Base-by-base conservation (phyloP, 2,797 vertebrate genomes). In the Borostomias antarcticus region DNA sequence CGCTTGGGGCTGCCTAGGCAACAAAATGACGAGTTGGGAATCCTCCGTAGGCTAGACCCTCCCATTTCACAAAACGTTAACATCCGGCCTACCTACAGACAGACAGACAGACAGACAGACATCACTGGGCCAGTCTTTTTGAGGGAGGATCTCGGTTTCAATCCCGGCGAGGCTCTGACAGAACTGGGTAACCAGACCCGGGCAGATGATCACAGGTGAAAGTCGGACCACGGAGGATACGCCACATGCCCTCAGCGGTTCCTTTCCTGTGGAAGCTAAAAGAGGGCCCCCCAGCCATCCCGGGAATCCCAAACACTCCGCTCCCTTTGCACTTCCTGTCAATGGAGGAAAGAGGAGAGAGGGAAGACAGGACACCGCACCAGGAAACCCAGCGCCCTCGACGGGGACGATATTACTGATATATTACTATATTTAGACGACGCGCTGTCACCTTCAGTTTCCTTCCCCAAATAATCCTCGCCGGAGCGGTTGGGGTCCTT, bases 141-240 rank as follows among this genome's bases (percentile, higher is more conserved):
- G n/a, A n/a, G 69, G 68, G 62, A 52, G 4, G 15, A 62, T 77
- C 78, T 82, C 64, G 17, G 75, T 86, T 85, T 85, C 79, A 77
- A 65, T 59, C 48, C 65, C 69, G 23, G 61, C 26, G 70, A 74
- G 72, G 67, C 78, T 72, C 63, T 66, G 78, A 78, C 80, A 76
- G 78, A 72, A 47, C 50, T 8, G 1, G n/a, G 85, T 81, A 90
- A 91, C 78, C 75, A 0, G 82, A 91, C 61, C 71, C 86, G 73
- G 70, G 72, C 69, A 63, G 56, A 72, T 66, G 70, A 10, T 56
- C 77, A 71, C 82, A 82, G 83, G 83, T 87, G 84, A 83, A 81
- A 77, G 65, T 69, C 71, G 19, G 56, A 75, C 68, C 76, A 26
- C 37, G 69, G 70, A 50, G 37, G 62, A 70, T 67, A 69, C 68